Percentiles rank a stretch among this genome's conserved stretches.
Evolutionary conservation across 2,797 vertebrate species (phyloP).

Genomic region (Nannoperca australis): DNA sequence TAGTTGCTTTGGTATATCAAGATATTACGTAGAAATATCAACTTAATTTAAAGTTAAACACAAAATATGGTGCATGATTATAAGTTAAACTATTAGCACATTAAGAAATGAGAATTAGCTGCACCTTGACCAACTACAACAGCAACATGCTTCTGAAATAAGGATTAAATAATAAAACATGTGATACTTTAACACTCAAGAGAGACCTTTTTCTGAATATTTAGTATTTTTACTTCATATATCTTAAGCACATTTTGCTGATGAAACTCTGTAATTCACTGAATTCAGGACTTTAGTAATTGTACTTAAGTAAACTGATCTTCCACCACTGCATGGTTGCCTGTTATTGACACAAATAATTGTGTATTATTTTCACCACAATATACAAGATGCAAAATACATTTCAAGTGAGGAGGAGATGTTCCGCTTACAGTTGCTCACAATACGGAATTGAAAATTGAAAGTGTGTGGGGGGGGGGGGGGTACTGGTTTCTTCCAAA

Average conservation of each 20-base stretch:
- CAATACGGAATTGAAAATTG: slow-evolving; percentile 41
- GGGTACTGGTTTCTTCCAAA: not conserved
- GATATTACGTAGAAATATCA: not conserved
- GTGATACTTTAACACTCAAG: not conserved
- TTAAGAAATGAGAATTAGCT: not conserved
- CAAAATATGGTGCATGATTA: not conserved
- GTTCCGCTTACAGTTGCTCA: slow-evolving; percentile 35
- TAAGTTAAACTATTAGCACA: not conserved
- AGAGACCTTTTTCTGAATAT: not conserved
- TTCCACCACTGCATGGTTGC: not conserved
- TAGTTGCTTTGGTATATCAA: not conserved
- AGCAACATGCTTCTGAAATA: not conserved
- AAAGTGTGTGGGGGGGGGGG: not conserved
- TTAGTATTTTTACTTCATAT: not conserved
- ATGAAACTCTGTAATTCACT: not conserved
- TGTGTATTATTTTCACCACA: slow-evolving; percentile 3
- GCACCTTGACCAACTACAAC: not conserved
- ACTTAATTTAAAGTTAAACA: not conserved
- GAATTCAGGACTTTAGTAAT: not conserved
- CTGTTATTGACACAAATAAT: not conserved
- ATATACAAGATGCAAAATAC: not conserved
- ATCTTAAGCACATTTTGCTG: not conserved
- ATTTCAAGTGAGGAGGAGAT: slow-evolving; percentile 21
- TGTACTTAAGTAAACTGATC: not conserved
- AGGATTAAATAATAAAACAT: not conserved